Evolutionary conservation across 1,140 invertebrate genomes (phyloP).

Genomic region (Nymphalis io): DNA sequence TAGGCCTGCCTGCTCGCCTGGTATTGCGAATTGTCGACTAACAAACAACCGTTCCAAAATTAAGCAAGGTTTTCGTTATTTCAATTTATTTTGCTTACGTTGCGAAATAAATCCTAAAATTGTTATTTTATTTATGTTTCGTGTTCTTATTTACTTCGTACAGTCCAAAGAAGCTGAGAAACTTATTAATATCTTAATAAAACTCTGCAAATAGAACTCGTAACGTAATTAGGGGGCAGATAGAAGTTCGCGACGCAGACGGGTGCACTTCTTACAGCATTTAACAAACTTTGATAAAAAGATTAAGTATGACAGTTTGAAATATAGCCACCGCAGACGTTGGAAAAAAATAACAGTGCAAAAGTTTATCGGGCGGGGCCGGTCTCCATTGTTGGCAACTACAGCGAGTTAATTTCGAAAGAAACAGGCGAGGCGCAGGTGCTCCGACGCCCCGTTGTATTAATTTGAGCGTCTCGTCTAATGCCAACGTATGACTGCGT

Average conservation of each 20-base stretch:
- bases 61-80: constrained; percentile 37
- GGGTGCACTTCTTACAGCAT: constrained; percentile 70
- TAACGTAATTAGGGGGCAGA: constrained; percentile 70
- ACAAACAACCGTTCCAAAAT: constrained; percentile 65
- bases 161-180: constrained; percentile 16
- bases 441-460: constrained; percentile 60
- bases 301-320: constrained; percentile 81
- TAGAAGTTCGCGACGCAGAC: constrained; percentile 57
- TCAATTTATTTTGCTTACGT: constrained; percentile 19
- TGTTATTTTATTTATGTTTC: neutral
- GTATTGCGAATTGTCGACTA: constrained; percentile 69
- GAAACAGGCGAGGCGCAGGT: constrained; percentile 76
- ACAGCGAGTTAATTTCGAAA: constrained; percentile 76
- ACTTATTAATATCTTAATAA: constrained; percentile 46
- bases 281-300: constrained; percentile 80
- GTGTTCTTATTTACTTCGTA: neutral
- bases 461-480: constrained; percentile 75
- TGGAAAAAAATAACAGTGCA: constrained; percentile 71
- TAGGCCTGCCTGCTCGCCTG: constrained; percentile 53
- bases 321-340: constrained; percentile 75
- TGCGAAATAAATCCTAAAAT: constrained; percentile 11
- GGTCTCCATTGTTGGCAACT: constrained; percentile 70
- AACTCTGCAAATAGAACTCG: constrained; percentile 49
- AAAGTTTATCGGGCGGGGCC: constrained; percentile 59
- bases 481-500: constrained; percentile 70